Evolutionary conservation across 2,888 invertebrate genomes (phyloP).

Genomic region (Homarus gammarus): DNA sequence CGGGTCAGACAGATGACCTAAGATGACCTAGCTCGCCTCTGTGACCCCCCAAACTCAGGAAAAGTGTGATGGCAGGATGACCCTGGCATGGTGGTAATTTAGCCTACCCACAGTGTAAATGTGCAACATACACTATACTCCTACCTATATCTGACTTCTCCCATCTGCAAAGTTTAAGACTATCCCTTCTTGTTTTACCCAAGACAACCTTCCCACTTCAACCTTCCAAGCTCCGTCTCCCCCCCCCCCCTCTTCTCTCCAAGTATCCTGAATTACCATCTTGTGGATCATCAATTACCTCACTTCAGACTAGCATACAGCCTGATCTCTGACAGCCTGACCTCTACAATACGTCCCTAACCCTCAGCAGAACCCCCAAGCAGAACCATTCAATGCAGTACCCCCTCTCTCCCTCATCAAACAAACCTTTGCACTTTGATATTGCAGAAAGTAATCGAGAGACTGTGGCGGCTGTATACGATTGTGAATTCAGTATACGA

Average conservation of each 20-base stretch:
- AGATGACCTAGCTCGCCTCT: conserved; percentile 45
- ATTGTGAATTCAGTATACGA: conserved; percentile 67
- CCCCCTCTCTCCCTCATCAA: neutral
- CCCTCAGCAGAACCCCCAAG: too few species aligned
- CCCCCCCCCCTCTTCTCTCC: conserved; percentile 9
- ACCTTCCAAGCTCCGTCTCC: too few species aligned
- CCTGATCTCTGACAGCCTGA: neutral
- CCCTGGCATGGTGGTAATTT: conserved; percentile 44
- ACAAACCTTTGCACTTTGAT: conserved; percentile 27
- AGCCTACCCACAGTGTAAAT: conserved; percentile 34
- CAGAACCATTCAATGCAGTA: neutral
- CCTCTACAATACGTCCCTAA: neutral
- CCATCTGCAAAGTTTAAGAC: too few species aligned
- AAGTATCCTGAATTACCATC: conserved; percentile 19
- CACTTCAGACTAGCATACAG: neutral
- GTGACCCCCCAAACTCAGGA: conserved; percentile 64
- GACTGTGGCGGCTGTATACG: conserved; percentile 56
- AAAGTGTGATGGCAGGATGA: conserved; percentile 59
- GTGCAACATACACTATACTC: neutral
- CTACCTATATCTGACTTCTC: too few species aligned
- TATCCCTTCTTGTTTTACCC: too few species aligned
- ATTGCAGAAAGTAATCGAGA: conserved; percentile 59
- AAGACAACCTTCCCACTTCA: neutral
- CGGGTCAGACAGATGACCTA: conserved; percentile 50
- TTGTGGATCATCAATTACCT: conserved; percentile 13